phyloP scores from a whole-genome alignment of 1,140 invertebrate genomes.

The Tetramorium parvispinum region DNA sequence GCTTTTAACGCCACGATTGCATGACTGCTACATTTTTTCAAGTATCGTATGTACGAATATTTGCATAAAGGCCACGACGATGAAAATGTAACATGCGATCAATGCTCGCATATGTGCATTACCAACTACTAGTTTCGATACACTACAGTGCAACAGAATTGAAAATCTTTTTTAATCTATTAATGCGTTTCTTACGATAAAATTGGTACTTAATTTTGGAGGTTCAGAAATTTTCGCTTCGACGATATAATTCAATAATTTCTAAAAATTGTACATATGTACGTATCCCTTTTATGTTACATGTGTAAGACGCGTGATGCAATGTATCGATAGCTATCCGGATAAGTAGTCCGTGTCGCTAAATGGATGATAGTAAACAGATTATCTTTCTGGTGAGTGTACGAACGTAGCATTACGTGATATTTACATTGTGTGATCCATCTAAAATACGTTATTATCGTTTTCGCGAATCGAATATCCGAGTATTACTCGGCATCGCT shows the following conservation, averaged over 20 bases:
- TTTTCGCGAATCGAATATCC: neutral
- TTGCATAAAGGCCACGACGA: constrained; percentile 64
- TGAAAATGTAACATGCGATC: constrained; percentile 65
- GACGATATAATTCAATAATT: neutral
- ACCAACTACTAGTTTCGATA: constrained; percentile 36
- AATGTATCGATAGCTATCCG: neutral
- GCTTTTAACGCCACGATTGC: constrained; percentile 65
- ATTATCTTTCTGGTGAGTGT: constrained; percentile 12
- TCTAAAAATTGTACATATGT: neutral
- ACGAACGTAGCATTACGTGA: constrained; percentile 16
- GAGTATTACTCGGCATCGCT: neutral
- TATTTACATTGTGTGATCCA: constrained; percentile 34
- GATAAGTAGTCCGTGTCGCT: neutral
- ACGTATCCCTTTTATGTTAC: neutral
- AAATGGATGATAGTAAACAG: constrained; percentile 17
- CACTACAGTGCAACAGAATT: neutral
- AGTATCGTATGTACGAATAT: constrained; percentile 63
- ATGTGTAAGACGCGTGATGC: neutral
- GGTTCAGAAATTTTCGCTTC: too few relatives aligned
- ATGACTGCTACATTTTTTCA: constrained; percentile 66
- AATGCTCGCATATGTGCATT: neutral
- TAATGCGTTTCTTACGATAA: neutral
- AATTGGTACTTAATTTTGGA: neutral
- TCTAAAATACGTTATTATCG: constrained; percentile 9
- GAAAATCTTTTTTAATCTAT: neutral